Evolutionary conservation across 2,888 invertebrate genomes (phyloP).

Genomic region (Rutpela maculata): DNA sequence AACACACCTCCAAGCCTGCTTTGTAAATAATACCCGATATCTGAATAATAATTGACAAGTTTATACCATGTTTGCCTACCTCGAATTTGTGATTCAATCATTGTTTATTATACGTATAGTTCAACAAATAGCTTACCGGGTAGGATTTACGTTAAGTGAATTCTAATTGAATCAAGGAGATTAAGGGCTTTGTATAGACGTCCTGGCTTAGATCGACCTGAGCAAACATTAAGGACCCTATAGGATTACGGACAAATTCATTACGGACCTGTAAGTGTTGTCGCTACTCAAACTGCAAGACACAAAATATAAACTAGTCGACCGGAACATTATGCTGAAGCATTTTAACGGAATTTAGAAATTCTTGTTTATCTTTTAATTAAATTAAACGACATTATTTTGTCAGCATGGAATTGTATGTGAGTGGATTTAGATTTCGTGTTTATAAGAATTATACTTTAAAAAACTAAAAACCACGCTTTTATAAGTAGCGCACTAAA

Average conservation of each 20-base stretch:
- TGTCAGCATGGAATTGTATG: too few relatives aligned
- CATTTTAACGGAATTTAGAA: not conserved
- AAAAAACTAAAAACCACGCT: too few relatives aligned
- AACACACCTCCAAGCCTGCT: too few relatives aligned
- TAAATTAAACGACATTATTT: too few relatives aligned
- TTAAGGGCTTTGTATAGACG: conserved; percentile 44
- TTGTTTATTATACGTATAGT: conserved; percentile 31
- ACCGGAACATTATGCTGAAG: not conserved
- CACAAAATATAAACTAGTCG: conserved; percentile 13
- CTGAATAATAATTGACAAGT: conserved; percentile 11
- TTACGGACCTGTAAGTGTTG: conserved; percentile 41
- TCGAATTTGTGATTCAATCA: conserved; percentile 10
- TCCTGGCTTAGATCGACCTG: conserved; percentile 46
- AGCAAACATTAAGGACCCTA: conserved; percentile 46
- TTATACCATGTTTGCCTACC: not conserved
- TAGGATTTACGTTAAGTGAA: conserved; percentile 47
- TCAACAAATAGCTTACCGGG: conserved; percentile 31
- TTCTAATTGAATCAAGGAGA: conserved; percentile 47
- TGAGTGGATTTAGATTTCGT: too few relatives aligned
- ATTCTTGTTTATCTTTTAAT: not conserved
- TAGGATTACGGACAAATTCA: conserved; percentile 46
- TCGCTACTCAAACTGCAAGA: not conserved
- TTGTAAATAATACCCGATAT: too few relatives aligned
- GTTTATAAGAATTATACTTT: too few relatives aligned
- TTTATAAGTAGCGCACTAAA: too few relatives aligned